A percentile compares a stretch with the other conserved stretches of the same genome.
phyloP scores from a whole-genome alignment of 2,888 invertebrate genomes.

The Caradrina kadenii region DNA sequence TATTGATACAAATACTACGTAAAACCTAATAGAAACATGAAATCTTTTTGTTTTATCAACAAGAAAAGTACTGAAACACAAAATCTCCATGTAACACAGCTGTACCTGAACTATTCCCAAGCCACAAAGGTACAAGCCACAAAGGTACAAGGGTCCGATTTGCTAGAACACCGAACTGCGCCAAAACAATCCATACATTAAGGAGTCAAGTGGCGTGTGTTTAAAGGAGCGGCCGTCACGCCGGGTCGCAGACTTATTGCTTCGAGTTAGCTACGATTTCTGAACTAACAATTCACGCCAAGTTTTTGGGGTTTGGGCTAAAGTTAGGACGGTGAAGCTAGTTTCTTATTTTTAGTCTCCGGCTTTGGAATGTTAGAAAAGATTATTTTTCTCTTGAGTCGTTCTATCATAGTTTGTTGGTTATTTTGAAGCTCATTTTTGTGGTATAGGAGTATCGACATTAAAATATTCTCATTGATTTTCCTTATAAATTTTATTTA shows the following conservation, averaged over 20 bases:
- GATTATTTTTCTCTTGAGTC: background rate
- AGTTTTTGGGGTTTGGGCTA: conserved; percentile 56
- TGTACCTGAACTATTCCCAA: conserved; percentile 50
- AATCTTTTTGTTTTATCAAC: background rate
- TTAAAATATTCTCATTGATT: too few species aligned
- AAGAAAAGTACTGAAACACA: conserved; percentile 12
- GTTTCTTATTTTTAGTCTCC: background rate
- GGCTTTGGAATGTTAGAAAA: background rate
- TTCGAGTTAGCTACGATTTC: conserved; percentile 73
- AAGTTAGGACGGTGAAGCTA: conserved; percentile 44
- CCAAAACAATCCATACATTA: conserved; percentile 82
- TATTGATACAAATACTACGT: too few species aligned
- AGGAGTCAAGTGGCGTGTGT: conserved; percentile 80
- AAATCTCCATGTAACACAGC: conserved; percentile 32
- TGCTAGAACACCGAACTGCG: conserved; percentile 50
- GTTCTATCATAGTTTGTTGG: too few species aligned
- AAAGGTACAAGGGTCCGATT: conserved; percentile 62
- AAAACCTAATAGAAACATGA: too few species aligned
- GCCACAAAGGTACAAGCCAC: conserved; percentile 52
- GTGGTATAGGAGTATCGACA: too few species aligned
- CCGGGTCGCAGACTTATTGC: conserved; percentile 78
- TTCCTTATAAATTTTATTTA: too few species aligned
- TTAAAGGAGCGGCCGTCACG: conserved; percentile 76
- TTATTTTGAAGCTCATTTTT: too few species aligned
- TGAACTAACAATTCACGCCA: conserved; percentile 73